Evolutionary conservation across 2,888 invertebrate species (phyloP).

Genomic region (Chydorus sphaericus): DNA sequence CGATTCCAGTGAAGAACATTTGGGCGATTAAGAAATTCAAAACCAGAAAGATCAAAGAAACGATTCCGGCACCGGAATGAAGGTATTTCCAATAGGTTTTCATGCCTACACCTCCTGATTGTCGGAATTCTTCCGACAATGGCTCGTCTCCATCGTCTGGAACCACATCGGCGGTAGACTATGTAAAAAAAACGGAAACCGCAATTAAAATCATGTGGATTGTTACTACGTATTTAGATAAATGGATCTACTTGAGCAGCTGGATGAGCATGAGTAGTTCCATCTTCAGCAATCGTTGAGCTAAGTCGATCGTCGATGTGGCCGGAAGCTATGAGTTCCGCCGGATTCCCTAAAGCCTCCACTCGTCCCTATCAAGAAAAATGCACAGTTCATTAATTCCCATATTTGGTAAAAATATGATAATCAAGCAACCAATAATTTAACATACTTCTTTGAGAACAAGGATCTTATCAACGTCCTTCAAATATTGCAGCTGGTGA

Average conservation of each 20-base stretch:
- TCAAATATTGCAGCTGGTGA: constrained; percentile 67
- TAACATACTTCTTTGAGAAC: constrained; percentile 49
- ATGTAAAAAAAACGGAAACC: no score
- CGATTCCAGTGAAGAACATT: not conserved
- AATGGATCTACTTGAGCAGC: no score
- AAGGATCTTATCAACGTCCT: constrained; percentile 47
- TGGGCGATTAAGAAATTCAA: not conserved
- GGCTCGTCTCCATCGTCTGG: no score
- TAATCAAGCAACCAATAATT: no score
- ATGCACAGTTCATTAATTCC: no score
- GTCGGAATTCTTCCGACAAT: not conserved
- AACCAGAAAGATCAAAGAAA: not conserved
- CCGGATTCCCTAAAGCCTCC: constrained; percentile 43
- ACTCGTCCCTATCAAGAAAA: constrained; percentile 30
- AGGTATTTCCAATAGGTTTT: not conserved
- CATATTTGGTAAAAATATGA: no score
- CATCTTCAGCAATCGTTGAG: no score
- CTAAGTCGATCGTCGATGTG: no score
- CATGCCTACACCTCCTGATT: not conserved
- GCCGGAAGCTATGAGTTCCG: constrained; percentile 52
- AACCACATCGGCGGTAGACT: no score
- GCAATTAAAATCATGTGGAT: no score
- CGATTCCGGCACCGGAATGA: not conserved
- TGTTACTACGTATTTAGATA: no score
- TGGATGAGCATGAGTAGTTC: no score